Base-by-base conservation (phyloP, 2,113 vertebrate species). In the Gymnorhina tibicen region DNA sequence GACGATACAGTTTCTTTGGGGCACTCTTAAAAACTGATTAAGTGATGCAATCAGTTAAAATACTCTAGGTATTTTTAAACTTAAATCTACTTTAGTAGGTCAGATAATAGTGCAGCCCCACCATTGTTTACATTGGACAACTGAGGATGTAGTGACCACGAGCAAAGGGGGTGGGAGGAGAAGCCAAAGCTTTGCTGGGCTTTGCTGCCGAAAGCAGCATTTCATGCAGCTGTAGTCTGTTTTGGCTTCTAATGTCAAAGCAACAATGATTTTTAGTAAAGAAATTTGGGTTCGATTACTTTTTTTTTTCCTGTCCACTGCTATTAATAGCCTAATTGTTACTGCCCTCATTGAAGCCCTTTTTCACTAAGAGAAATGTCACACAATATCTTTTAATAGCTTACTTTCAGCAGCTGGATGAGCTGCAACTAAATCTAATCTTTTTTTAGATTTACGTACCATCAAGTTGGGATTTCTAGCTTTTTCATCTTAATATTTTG, bases 1-100 rank as follows among this genome's bases (percentile, higher is more conserved):
- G 41, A 21, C 14, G 2, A 5, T 42, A 20, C 0, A 1, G 1
- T 22, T 3, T 3, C 28, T 33, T 7, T 6, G 35, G 6, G 19
- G 13, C 3, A 9, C 5, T 47, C 46, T 30, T 75, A 6, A 74
- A 78, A 82, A 49, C 15, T 55, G 32, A 20, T 33, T 47, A 49
- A 42, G 27, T 56, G 26, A 26, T 77, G 44, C 17, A 53, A 5
- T 88, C 35, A 53, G 17, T 68, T 69, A 52, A 69, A 77, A 66
- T 42, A 52, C 16, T 82, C 6, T 26, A 52, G 28, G 5, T 70
- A 5, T 24, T 82, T 85, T 64, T 74, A 17, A 78, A 53, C 11
- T 26, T 70, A 32, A 53, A 59, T 62, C 9, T n/a, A 7, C 41
- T 69, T 68, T 10, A 44, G 28, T 66, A 49, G 55, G 7, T 41